These are phyloP conservation scores for Rhimphoctona megacephalus DNA, from an alignment of 2,888 invertebrate genomes.

Conservation along the genomic window DNA sequence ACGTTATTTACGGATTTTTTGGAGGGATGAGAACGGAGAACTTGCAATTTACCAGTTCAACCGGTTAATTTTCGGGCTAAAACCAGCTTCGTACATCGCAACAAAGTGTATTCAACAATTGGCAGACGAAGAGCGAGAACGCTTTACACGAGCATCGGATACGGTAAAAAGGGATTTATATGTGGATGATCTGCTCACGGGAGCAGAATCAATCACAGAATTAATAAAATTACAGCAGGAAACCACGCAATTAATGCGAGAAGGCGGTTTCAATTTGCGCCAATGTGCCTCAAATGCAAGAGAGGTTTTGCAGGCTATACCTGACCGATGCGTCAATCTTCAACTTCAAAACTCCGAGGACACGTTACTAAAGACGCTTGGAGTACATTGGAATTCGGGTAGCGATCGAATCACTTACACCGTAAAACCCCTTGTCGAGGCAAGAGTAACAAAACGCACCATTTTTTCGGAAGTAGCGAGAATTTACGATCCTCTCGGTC, in stretches of 20 bases:
- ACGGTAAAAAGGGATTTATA: constrained; percentile 59
- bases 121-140: constrained; percentile 52
- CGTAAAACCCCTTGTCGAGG: not conserved
- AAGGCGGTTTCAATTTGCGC: constrained; percentile 57
- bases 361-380: constrained; percentile 41
- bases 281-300: constrained; percentile 63
- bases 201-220: constrained; percentile 49
- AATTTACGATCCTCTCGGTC: constrained; percentile 18
- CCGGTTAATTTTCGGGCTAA: constrained; percentile 62
- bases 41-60: constrained; percentile 53
- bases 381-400: constrained; percentile 48
- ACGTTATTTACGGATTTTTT: constrained; percentile 23
- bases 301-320: not conserved
- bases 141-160: constrained; percentile 45
- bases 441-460: constrained; percentile 10
- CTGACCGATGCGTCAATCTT: not conserved
- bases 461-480: constrained; percentile 17
- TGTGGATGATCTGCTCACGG: constrained; percentile 65
- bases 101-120: constrained; percentile 56
- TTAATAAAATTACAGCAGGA: constrained; percentile 32
- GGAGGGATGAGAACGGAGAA: not conserved
- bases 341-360: constrained; percentile 16
- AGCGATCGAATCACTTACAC: constrained; percentile 43
- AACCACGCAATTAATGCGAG: constrained; percentile 30
- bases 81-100: constrained; percentile 61